Evolutionary conservation across 1,140 invertebrate genomes (phyloP).

Genomic region (Conus ventricosus): DNA sequence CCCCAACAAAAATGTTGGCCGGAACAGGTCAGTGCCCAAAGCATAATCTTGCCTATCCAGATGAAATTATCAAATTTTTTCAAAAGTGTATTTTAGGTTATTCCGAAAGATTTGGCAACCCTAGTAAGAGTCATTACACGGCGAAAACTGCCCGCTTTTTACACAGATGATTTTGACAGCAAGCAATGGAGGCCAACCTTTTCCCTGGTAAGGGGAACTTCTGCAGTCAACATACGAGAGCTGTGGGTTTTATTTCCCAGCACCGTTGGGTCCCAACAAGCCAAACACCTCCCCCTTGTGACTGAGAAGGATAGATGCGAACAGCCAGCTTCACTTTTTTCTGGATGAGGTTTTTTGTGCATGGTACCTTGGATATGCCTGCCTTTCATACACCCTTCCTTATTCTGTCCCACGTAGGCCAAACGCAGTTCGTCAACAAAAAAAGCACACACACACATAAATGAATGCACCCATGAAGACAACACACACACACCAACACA

Average conservation of each 20-base stretch:
- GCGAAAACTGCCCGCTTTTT: too few species aligned
- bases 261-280: conserved; percentile 89
- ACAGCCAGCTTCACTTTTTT: conserved; percentile 74
- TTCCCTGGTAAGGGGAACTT: conserved; percentile 84
- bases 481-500: neutral
- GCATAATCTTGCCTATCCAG: too few species aligned
- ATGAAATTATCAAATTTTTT: too few species aligned
- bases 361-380: conserved; percentile 38
- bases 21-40: too few species aligned
- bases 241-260: conserved; percentile 92
- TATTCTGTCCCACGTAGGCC: conserved; percentile 66
- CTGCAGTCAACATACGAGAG: conserved; percentile 89
- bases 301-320: conserved; percentile 84
- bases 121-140: too few species aligned
- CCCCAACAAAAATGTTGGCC: too few species aligned
- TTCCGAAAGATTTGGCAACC: too few species aligned
- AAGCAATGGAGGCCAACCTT: conserved; percentile 72
- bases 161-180: too few species aligned
- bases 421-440: conserved; percentile 48
- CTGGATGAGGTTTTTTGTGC: conserved; percentile 72
- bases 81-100: too few species aligned
- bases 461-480: neutral
- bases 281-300: conserved; percentile 89
- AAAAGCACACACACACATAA: neutral
- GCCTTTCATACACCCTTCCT: conserved; percentile 68